These are phyloP conservation scores for Pterocles gutturalis DNA, from an alignment of 2,113 vertebrate species.

Conservation along the genomic window DNA sequence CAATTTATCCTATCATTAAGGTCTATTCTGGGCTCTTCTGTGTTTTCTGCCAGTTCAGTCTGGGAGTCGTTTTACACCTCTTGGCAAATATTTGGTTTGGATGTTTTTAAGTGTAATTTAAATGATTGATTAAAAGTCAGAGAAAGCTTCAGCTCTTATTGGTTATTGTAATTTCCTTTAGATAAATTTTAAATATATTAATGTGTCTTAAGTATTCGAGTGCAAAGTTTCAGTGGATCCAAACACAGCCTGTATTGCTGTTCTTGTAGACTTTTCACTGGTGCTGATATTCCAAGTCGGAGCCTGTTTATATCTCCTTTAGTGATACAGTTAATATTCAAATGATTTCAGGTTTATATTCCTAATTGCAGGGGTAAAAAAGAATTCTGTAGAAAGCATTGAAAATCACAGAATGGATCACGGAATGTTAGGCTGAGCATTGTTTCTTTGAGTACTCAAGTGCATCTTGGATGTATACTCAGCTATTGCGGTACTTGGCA, in stretches of 20 bases:
- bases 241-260: not conserved
- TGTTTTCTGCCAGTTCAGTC: constrained; percentile 51
- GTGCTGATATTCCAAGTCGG: not conserved
- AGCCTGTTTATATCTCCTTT: not conserved
- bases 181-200: not conserved
- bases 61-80: constrained; percentile 47
- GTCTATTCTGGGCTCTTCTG: constrained; percentile 25
- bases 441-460: not conserved
- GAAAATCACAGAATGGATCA: not conserved
- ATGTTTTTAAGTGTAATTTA: not conserved
- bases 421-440: not conserved
- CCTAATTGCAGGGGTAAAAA: fast-evolving
- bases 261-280: not conserved
- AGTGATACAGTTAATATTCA: not conserved
- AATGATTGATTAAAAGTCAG: not conserved
- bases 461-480: not conserved
- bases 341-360: not conserved
- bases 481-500: not conserved
- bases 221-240: not conserved
- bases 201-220: not conserved
- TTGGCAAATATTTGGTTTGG: constrained; percentile 51
- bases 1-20: constrained; percentile 49
- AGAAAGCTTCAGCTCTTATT: not conserved
- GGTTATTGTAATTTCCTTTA: not conserved
- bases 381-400: not conserved